Evolutionary conservation across 2,888 invertebrate species (phyloP), one percentile per base, ranked within the genome.

Genomic region (Phengaris alcon): DNA sequence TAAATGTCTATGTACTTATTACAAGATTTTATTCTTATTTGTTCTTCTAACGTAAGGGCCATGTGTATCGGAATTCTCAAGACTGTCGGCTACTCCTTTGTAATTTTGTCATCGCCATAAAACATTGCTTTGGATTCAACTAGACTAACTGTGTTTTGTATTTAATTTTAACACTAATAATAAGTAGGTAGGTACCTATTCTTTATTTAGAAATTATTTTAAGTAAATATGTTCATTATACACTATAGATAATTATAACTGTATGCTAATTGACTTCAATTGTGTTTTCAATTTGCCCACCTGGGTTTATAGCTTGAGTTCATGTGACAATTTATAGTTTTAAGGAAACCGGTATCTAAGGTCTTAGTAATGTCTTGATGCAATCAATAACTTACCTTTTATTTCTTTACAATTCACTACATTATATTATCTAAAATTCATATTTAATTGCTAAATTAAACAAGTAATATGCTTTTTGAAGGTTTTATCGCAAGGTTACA

Each of bases 31-130:
- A 68, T 5, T 44, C 46, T 15, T 13, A 5, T 15, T n/a, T 8
- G 51, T n/a, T 69, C 9, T 52, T 6, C 12, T 35, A 72, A 72
- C 51, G 12, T 10, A 2, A 13, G 8, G 35, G 12, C 54, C 12
- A 54, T 72, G 54, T 72, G 72, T 72, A 72, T 72, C 54, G 9
- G 52, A 54, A 72, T 54, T 54, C 35, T 72, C 48, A 52, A 68
- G 70, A 48, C 51, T n/a, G 72, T 72, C 72, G 72, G 72, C 54
- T 72, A 54, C 52, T 54, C 51, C 44, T 54, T 72, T 79, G 81
- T 83, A 84, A 84, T 83, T 85, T 86, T 84, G 86, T 79, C 81
- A 83, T 84, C 80, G 83, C 82, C 80, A 64, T 64, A 44, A 44
- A 44, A 35, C 64, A 64, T 64, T 64, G 59, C 59, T 10, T 10